A percentile compares a stretch with the other conserved stretches of the same genome.
Conservation (phyloP, 2,797 vertebrate genomes). For the Oreonectes daqikongensis region DNA sequence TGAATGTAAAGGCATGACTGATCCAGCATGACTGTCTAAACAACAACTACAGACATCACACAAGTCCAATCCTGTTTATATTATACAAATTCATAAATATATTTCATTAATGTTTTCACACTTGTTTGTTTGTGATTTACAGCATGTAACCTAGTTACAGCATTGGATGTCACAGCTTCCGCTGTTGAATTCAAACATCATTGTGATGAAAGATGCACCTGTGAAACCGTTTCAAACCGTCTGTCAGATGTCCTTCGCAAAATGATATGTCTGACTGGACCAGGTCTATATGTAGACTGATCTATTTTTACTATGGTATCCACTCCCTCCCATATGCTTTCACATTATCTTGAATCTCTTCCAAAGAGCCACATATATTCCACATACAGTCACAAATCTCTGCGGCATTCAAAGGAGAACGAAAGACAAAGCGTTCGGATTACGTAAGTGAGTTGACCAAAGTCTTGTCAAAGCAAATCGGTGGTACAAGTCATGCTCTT, state of each 20-base stretch:
- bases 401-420: background rate
- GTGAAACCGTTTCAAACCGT: conserved; percentile 39
- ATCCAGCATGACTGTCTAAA: no score
- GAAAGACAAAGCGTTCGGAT: background rate
- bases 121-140: no score
- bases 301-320: conserved; percentile 65
- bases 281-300: conserved; percentile 60
- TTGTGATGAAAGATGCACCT: conserved; percentile 1
- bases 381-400: background rate
- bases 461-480: background rate
- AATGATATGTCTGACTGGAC: conserved; percentile 68
- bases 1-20: background rate
- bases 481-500: background rate
- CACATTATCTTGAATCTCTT: conserved; percentile 26
- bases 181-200: background rate
- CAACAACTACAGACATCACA: background rate
- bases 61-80: background rate
- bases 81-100: background rate
- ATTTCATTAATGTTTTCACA: background rate
- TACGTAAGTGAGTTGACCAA: background rate
- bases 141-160: background rate
- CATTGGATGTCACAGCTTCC: background rate
- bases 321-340: conserved; percentile 14
- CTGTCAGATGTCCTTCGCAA: conserved; percentile 59
- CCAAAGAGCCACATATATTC: background rate